phyloP scores from a whole-genome alignment of 2,888 invertebrate species.

The Aricia artaxerxes region DNA sequence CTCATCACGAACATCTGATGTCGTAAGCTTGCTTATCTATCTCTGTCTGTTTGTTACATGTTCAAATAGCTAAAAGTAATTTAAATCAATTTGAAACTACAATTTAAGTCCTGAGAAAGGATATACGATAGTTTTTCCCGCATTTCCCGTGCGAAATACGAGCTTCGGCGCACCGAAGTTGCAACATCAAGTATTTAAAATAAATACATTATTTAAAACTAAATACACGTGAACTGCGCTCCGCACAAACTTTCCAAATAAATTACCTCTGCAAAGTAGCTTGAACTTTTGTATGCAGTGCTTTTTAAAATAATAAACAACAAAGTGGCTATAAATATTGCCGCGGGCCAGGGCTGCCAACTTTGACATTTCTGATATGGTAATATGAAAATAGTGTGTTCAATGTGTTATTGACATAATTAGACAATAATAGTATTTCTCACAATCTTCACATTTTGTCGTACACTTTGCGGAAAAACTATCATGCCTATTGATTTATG shows the following conservation, averaged over 20 bases:
- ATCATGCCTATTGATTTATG: no score
- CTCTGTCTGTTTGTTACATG: no score
- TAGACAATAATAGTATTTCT: no score
- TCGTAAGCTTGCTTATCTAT: no score
- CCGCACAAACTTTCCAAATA: neutral
- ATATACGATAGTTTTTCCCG: neutral
- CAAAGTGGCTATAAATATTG: slow-evolving; percentile 31
- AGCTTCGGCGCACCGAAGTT: neutral
- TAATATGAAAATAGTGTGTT: no score
- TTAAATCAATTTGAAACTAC: no score
- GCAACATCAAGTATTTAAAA: slow-evolving; percentile 1
- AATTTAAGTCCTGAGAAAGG: no score
- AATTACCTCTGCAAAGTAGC: slow-evolving; percentile 6
- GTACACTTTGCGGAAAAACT: no score
- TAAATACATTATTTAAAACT: slow-evolving; percentile 9
- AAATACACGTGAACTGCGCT: neutral
- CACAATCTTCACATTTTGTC: no score
- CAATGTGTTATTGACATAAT: no score
- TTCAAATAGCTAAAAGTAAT: no score
- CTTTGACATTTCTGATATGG: neutral
- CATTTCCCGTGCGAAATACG: neutral
- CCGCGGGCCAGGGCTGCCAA: slow-evolving; percentile 7
- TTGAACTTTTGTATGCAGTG: slow-evolving; percentile 30
- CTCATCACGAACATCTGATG: no score
- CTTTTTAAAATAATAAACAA: slow-evolving; percentile 40